phyloP scores from a whole-genome alignment of 1,140 invertebrate species.

The Oryctes rhinoceros region DNA sequence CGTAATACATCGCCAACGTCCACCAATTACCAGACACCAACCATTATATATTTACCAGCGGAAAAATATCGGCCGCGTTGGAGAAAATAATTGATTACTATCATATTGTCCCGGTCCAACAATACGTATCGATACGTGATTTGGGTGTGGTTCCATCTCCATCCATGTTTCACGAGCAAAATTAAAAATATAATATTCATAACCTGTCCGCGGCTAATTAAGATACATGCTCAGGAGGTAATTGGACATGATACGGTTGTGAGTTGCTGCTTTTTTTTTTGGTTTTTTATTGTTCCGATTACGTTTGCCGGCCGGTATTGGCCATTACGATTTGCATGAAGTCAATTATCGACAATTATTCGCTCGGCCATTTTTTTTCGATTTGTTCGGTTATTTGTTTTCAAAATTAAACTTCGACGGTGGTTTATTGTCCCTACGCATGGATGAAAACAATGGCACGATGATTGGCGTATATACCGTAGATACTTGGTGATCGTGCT shows the following conservation, averaged over 20 bases:
- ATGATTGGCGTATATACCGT: too few species aligned
- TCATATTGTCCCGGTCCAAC: background rate
- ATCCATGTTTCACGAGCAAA: background rate
- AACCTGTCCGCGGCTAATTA: constrained; percentile 25
- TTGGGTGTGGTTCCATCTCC: background rate
- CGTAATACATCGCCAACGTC: too few species aligned
- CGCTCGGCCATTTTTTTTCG: background rate
- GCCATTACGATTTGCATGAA: constrained; percentile 22
- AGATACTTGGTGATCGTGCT: too few species aligned
- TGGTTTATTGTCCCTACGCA: background rate
- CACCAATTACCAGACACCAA: too few species aligned
- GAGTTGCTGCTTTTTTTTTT: background rate
- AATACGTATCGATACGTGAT: background rate
- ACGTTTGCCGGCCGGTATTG: background rate
- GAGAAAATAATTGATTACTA: background rate
- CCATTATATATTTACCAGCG: too few species aligned
- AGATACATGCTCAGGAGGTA: constrained; percentile 20
- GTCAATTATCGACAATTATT: constrained; percentile 23
- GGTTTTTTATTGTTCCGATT: constrained; percentile 22
- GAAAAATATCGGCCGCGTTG: too few species aligned
- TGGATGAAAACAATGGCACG: too few species aligned
- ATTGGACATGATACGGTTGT: constrained; percentile 25
- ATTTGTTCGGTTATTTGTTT: constrained; percentile 16
- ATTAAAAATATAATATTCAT: constrained; percentile 37
- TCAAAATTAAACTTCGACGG: constrained; percentile 17